Conservation (phyloP, 2,888 invertebrate species). For the Cephus rjabovi region DNA sequence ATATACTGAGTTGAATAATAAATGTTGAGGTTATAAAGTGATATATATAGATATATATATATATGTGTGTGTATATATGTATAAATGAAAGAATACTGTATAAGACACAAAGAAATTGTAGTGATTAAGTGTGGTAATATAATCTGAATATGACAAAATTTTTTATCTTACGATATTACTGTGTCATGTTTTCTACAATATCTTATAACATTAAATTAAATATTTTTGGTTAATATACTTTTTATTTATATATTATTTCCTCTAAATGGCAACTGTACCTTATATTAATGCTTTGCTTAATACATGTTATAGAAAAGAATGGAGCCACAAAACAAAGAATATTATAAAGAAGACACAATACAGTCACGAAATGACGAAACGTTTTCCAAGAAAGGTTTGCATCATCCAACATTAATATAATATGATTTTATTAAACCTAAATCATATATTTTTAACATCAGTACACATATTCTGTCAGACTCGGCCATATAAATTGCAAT, state of each 20-base stretch:
- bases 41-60: background rate
- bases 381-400: background rate
- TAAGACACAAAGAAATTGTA: background rate
- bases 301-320: background rate
- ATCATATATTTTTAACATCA: too few relatives aligned
- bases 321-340: background rate
- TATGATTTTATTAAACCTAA: background rate
- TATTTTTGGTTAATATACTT: background rate
- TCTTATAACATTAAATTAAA: background rate
- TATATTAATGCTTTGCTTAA: background rate
- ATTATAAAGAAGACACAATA: background rate
- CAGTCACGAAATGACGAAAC: background rate
- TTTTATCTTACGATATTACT: background rate
- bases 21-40: background rate
- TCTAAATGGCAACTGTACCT: background rate
- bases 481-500: too few relatives aligned
- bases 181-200: background rate
- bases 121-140: background rate
- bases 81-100: background rate
- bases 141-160: background rate
- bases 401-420: background rate
- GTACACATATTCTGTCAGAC: too few relatives aligned
- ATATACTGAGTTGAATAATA: background rate
- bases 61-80: background rate
- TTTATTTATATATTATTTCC: background rate